Conservation (phyloP, 2,888 invertebrate species). For the Lasioglossum oenotherae region DNA sequence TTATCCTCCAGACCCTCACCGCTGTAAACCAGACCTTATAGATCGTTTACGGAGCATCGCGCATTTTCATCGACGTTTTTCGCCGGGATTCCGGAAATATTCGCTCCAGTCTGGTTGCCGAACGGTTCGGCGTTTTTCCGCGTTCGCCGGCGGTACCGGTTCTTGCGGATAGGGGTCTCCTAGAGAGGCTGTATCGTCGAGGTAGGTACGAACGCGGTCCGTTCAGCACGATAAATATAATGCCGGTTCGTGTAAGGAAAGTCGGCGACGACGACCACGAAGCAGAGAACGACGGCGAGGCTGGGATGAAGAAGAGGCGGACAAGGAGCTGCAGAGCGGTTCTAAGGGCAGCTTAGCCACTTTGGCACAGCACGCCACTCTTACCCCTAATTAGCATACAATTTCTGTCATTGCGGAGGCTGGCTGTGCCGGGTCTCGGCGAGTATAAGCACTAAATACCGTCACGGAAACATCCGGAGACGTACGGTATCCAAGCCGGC, state of each 20-base stretch:
- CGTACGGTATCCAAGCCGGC: slow-evolving; percentile 10
- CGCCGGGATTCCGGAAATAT: not conserved
- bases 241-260: slow-evolving; percentile 50
- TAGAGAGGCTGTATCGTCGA: slow-evolving; percentile 24
- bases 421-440: slow-evolving; percentile 28
- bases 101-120: not conserved
- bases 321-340: slow-evolving; percentile 29
- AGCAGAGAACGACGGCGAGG: not conserved
- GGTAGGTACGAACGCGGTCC: slow-evolving; percentile 35
- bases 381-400: slow-evolving; percentile 79
- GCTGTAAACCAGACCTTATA: no score
- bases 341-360: slow-evolving; percentile 48
- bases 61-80: not conserved
- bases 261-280: slow-evolving; percentile 18
- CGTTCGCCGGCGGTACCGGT: slow-evolving; percentile 37
- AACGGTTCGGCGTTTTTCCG: slow-evolving; percentile 57
- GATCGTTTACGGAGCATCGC: not conserved
- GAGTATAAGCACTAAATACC: slow-evolving; percentile 63
- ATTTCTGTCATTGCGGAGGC: slow-evolving; percentile 77
- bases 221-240: slow-evolving; percentile 55
- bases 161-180: slow-evolving; percentile 41
- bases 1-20: no score
- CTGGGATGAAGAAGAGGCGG: slow-evolving; percentile 34
- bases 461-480: slow-evolving; percentile 49
- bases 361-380: slow-evolving; percentile 47